Evolutionary conservation across 2,113 vertebrate species (phyloP).

Genomic region (Meles meles): DNA sequence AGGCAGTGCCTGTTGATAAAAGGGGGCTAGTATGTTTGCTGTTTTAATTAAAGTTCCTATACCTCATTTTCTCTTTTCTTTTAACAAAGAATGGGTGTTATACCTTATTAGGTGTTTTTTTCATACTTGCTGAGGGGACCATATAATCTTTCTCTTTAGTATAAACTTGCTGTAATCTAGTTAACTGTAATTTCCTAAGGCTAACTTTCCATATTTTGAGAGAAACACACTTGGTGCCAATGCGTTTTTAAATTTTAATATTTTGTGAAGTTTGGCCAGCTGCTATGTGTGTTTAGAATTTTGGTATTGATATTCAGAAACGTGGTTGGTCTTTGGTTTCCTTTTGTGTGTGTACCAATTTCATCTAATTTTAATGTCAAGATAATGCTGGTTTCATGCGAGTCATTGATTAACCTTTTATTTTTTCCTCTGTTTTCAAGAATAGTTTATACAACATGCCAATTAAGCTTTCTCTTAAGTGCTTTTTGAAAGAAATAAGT

Average conservation of each 20-base stretch:
- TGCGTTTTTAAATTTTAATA: constrained; percentile 17
- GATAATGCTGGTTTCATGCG: constrained; percentile 26
- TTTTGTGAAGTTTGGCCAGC: not conserved
- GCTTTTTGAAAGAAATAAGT: not conserved
- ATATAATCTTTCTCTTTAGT: not conserved
- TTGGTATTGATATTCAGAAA: constrained; percentile 6
- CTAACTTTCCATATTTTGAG: not conserved
- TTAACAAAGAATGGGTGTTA: not conserved
- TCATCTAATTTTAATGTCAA: constrained; percentile 30
- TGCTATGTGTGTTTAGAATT: constrained; percentile 25
- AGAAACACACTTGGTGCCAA: not conserved
- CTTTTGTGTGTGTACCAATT: not conserved
- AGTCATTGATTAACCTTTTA: constrained; percentile 31
- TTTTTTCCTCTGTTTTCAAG: not conserved
- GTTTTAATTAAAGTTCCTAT: not conserved
- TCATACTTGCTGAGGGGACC: not conserved
- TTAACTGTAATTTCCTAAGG: not conserved
- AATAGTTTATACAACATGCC: not conserved
- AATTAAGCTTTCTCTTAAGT: not conserved
- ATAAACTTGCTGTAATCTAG: not conserved
- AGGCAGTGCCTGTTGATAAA: not conserved
- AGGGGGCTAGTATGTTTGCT: not conserved
- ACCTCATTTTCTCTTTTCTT: not conserved
- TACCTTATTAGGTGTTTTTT: not conserved
- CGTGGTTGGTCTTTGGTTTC: not conserved